phyloP scores from a whole-genome alignment of 2,888 invertebrate species.

The Apamea crenata region DNA sequence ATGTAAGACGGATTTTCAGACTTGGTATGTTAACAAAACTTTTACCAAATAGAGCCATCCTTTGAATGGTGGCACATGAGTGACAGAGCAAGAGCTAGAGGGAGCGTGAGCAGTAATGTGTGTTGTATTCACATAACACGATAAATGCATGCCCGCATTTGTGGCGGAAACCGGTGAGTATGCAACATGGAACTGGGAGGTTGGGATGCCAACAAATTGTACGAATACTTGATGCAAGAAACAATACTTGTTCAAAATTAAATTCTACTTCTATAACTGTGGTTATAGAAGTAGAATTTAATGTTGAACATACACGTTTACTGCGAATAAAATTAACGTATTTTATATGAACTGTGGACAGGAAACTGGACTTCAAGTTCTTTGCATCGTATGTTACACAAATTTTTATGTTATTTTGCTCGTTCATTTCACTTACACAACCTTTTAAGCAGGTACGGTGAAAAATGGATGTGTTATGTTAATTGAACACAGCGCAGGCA shows the following conservation, averaged over 20 bases:
- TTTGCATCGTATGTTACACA: slow-evolving; percentile 19
- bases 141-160: slow-evolving; percentile 6
- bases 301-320: neutral
- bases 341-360: slow-evolving; percentile 18
- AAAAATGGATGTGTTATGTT: slow-evolving; percentile 10
- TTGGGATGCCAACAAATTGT: slow-evolving; percentile 26
- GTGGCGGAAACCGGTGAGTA: slow-evolving; percentile 28
- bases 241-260: too few relatives aligned
- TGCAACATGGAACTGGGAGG: slow-evolving; percentile 16
- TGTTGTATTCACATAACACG: slow-evolving; percentile 18
- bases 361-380: slow-evolving; percentile 18
- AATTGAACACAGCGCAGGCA: slow-evolving; percentile 25
- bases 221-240: slow-evolving; percentile 22
- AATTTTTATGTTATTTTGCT: slow-evolving; percentile 14
- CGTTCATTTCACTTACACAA: slow-evolving; percentile 26
- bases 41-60: neutral
- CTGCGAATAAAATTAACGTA: slow-evolving; percentile 27
- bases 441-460: slow-evolving; percentile 21
- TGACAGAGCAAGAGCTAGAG: neutral
- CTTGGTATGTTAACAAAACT: neutral
- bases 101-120: neutral
- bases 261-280: too few relatives aligned
- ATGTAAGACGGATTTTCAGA: slow-evolving; percentile 1
- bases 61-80: slow-evolving; percentile 2
- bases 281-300: neutral